Evolutionary conservation across 1,140 invertebrate species (phyloP), one percentile per base, ranked within the genome.

Genomic region (Drosophila grimshawi): DNA sequence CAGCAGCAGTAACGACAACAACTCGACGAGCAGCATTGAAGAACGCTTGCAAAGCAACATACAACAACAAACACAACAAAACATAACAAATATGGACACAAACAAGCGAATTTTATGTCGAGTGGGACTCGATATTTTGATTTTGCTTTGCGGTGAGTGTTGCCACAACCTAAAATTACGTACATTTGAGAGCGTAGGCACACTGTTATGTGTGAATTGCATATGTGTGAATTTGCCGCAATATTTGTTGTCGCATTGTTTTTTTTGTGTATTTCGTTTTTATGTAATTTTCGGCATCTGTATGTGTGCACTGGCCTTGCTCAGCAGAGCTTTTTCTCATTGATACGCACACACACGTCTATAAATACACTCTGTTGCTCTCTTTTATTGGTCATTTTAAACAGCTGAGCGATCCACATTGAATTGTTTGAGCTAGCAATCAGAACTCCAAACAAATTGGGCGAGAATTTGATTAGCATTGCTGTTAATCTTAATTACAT

Each of bases 71-170:
- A 48, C 61, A 11, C 39, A 52, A 6, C 57, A 62, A 61, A 76
- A 52, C 64, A 63, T 46, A 74, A 37, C 45, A 68, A 37, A 66
- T n/a, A 92, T 92, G 90, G 90, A 92, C 67, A 90, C 88, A 59
- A 92, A 92, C 62, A 92, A 92, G 67, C 61, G 91, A 51, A 90
- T 92, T 55, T 61, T 92, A 5, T 90, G 59, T 64, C 91, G 91
- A 33, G 85, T 92, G 55, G 90, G 74, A 2, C 41, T 92, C 19
- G 91, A 92, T 69, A 55, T 92, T 51, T 67, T 92, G 6, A 92
- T 92, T 49, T 62, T 91, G 27, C 62, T 92, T 5, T 92, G 90
- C 57, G 91, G 91, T 92, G 72, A 91, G 91, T 90, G 19, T 19
- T 35, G 35, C 37, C 30, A 49, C 39, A 41, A 7, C 35, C 1